These are phyloP conservation scores for Oscheius sp. DNA, from an alignment of 2,888 invertebrate genomes.

Conservation along the genomic window DNA sequence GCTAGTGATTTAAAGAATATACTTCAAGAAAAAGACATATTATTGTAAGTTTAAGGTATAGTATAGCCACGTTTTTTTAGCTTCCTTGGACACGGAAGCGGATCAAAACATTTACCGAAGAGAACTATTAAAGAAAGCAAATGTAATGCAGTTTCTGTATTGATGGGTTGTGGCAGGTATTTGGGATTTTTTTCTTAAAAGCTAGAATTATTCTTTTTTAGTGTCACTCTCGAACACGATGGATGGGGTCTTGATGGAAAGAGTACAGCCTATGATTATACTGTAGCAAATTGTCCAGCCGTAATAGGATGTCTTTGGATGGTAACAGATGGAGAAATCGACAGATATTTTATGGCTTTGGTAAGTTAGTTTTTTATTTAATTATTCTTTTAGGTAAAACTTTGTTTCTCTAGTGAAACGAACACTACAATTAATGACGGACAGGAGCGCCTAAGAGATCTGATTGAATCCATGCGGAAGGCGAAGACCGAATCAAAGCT, in stretches of 20 bases:
- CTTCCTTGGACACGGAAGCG: slow-evolving; percentile 57
- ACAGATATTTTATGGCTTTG: slow-evolving; percentile 60
- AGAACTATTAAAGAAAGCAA: slow-evolving; percentile 49
- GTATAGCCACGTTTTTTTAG: slow-evolving; percentile 30
- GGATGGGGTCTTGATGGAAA: slow-evolving; percentile 61
- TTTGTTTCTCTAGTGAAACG: slow-evolving; percentile 31
- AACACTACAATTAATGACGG: slow-evolving; percentile 33
- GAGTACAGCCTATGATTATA: slow-evolving; percentile 55
- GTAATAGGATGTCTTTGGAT: slow-evolving; percentile 68
- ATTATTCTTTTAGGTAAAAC: slow-evolving; percentile 6
- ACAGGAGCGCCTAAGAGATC: slow-evolving; percentile 29
- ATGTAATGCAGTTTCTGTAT: slow-evolving; percentile 57
- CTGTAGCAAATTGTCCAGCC: slow-evolving; percentile 59
- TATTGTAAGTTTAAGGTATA: slow-evolving; percentile 47
- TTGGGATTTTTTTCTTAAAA: neutral
- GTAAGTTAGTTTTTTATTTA: slow-evolving; percentile 10
- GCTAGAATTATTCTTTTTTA: slow-evolving; percentile 25
- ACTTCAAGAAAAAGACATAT: slow-evolving; percentile 54
- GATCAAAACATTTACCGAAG: slow-evolving; percentile 38
- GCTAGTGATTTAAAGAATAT: slow-evolving; percentile 38
- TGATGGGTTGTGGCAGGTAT: slow-evolving; percentile 66
- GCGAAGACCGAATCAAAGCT: slow-evolving; percentile 55
- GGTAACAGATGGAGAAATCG: slow-evolving; percentile 68
- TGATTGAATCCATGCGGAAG: slow-evolving; percentile 43
- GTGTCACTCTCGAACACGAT: slow-evolving; percentile 56